Conservation (phyloP, 2,113 vertebrate species). For the Sinocyclocheilus anophthalmus region DNA sequence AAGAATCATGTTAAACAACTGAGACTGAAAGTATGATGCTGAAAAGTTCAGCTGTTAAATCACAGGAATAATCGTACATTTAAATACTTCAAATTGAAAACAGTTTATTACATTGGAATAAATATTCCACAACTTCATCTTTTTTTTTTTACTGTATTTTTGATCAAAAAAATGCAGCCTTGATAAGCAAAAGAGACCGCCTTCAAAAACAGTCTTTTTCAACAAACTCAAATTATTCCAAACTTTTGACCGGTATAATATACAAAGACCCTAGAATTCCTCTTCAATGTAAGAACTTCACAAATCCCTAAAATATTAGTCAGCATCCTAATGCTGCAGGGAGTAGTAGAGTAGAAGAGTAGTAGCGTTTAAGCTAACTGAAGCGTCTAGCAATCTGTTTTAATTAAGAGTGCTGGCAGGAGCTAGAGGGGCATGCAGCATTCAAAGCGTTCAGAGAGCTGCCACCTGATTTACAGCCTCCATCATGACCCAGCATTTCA, state of each 20-base stretch:
- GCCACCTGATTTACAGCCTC: background rate
- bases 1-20: too few species aligned
- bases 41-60: too few species aligned
- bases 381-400: constrained; percentile 28
- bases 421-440: constrained; percentile 5
- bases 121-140: too few species aligned
- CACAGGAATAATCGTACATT: too few species aligned
- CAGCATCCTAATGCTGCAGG: background rate
- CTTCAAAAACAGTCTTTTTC: too few species aligned
- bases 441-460: constrained; percentile 21
- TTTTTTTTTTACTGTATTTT: too few species aligned
- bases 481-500: background rate
- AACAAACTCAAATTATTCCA: too few species aligned
- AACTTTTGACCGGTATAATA: background rate
- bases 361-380: constrained; percentile 17
- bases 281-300: background rate
- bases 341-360: background rate
- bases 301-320: background rate
- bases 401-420: constrained; percentile 29
- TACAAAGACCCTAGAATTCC: background rate
- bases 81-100: too few species aligned
- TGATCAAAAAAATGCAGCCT: too few species aligned
- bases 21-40: too few species aligned
- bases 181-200: too few species aligned
- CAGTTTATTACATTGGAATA: too few species aligned